Evolutionary conservation across 1,140 invertebrate species (phyloP).

Genomic region (Scaptodrosophila lebanonensis): DNA sequence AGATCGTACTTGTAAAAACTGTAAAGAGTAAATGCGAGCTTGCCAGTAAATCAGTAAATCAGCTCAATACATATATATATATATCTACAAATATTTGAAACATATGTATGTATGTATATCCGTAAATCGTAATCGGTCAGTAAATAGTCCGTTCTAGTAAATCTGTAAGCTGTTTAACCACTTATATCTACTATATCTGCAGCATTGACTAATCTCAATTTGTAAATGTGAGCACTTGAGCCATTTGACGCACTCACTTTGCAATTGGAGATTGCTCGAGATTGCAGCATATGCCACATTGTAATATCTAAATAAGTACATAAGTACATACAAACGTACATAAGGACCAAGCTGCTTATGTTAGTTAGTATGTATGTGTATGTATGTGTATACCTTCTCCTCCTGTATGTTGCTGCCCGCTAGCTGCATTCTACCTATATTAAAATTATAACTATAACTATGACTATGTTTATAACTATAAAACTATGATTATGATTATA

Average conservation of each 20-base stretch:
- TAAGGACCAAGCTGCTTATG: neutral
- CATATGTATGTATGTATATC: neutral
- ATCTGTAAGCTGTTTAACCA: too few species aligned
- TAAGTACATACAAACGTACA: constrained; percentile 68
- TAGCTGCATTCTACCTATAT: too few species aligned
- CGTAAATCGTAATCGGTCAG: neutral
- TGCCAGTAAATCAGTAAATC: too few species aligned
- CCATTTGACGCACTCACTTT: constrained; percentile 74
- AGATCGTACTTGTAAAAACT: too few species aligned
- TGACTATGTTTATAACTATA: too few species aligned
- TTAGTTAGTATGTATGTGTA: constrained; percentile 5
- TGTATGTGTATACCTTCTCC: constrained; percentile 18
- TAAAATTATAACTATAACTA: too few species aligned
- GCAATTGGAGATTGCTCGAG: constrained; percentile 77
- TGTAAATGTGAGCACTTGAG: constrained; percentile 76
- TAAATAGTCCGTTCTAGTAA: too few species aligned
- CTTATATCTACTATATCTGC: constrained; percentile 48
- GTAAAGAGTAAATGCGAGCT: too few species aligned
- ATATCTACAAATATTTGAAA: too few species aligned
- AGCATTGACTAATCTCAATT: constrained; percentile 77
- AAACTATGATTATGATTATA: too few species aligned
- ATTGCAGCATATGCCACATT: constrained; percentile 71
- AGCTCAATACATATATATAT: too few species aligned
- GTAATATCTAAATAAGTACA: constrained; percentile 48
- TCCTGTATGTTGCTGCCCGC: constrained; percentile 24